Conservation (phyloP, 2,797 vertebrate genomes). For the Alouatta caraya region DNA sequence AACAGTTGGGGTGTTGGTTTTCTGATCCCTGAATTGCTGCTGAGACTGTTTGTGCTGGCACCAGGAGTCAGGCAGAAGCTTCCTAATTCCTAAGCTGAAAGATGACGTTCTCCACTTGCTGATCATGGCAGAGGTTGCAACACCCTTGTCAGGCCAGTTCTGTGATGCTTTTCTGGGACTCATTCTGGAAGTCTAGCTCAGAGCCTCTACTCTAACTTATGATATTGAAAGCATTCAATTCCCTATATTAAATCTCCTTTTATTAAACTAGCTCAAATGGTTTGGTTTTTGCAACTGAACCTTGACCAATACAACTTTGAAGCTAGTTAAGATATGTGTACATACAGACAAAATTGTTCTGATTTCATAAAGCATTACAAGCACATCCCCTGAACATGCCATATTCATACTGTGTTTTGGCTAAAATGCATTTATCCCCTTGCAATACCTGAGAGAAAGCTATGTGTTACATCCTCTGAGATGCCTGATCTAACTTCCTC, state of each 20-base stretch:
- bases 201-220: not conserved
- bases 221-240: not conserved
- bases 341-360: not conserved
- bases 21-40: not conserved
- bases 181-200: not conserved
- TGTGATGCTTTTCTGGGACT: not conserved
- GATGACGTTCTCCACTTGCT: not conserved
- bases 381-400: not conserved
- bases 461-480: not conserved
- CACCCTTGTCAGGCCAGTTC: not conserved
- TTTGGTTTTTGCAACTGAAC: not conserved
- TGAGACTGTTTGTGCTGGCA: not conserved
- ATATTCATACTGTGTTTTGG: not conserved
- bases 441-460: not conserved
- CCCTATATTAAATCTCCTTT: not conserved
- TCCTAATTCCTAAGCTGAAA: not conserved
- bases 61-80: not conserved
- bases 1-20: not conserved
- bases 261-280: not conserved
- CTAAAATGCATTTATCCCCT: not conserved
- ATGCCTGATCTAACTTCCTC: not conserved
- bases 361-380: not conserved
- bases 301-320: not conserved
- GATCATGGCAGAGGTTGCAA: not conserved
- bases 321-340: not conserved